phyloP scores from a whole-genome alignment of 2,113 vertebrate species.

The Corythornis cristatus region DNA sequence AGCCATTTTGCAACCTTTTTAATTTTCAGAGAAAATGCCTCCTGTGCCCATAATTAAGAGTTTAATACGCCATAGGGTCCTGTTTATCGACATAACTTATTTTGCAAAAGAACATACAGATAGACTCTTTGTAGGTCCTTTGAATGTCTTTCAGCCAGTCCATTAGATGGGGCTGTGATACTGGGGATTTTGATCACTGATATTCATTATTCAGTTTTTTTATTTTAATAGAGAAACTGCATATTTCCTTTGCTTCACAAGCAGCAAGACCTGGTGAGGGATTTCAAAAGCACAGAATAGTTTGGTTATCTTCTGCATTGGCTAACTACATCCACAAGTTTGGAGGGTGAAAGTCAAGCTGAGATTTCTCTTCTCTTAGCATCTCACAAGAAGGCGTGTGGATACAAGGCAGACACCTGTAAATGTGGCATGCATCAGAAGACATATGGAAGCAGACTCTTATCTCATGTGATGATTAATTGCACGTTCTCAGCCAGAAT shows the following conservation, averaged over 20 bases:
- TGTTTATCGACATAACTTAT: slow-evolving; percentile 12
- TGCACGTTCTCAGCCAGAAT: not conserved
- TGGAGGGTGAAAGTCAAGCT: not conserved
- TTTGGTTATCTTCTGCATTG: not conserved
- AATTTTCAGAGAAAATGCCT: slow-evolving; percentile 35
- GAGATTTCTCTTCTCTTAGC: not conserved
- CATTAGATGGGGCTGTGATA: slow-evolving; percentile 71
- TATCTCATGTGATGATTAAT: not conserved
- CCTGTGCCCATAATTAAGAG: slow-evolving; percentile 33
- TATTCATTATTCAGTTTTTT: slow-evolving; percentile 9
- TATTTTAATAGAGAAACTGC: slow-evolving; percentile 2
- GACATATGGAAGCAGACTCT: not conserved
- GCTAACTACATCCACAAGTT: not conserved
- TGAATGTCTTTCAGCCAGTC: slow-evolving; percentile 45
- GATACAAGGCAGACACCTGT: not conserved
- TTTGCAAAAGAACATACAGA: not conserved
- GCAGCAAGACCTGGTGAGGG: not conserved
- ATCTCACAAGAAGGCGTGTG: not conserved
- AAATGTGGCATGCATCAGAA: not conserved
- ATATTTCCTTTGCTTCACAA: not conserved
- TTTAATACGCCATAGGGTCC: not conserved
- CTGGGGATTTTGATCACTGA: slow-evolving; percentile 35
- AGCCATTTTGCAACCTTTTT: slow-evolving; percentile 45
- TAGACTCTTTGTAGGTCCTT: not conserved
- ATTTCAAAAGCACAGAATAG: not conserved